These are phyloP conservation scores for Masticophis lateralis DNA, from an alignment of 2,797 vertebrate genomes.

Conservation along the genomic window DNA sequence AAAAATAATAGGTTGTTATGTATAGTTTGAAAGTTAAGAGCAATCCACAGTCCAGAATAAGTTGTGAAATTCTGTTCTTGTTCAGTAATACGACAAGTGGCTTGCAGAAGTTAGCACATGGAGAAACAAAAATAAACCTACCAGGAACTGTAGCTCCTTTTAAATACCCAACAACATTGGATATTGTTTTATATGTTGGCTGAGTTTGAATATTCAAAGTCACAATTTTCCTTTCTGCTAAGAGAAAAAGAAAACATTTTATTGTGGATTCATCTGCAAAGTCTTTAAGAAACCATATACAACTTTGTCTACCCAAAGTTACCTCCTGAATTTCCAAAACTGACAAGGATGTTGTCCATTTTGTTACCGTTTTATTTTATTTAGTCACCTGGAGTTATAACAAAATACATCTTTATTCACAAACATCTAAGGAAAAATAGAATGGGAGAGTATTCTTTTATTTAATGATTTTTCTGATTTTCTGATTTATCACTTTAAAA, in stretches of 20 bases:
- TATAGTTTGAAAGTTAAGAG: neutral
- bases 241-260: constrained; percentile 20
- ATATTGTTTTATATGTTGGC: constrained; percentile 77
- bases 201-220: constrained; percentile 78
- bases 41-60: neutral
- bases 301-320: neutral
- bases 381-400: neutral
- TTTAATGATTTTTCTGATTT: neutral
- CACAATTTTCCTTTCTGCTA: constrained; percentile 75
- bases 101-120: neutral
- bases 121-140: constrained; percentile 58
- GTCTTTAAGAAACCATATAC: neutral
- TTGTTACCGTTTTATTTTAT: neutral
- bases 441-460: neutral
- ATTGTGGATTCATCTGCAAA: neutral
- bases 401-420: neutral
- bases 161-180: constrained; percentile 86
- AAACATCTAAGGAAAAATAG: neutral
- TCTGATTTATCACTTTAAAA: neutral
- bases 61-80: neutral
- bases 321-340: neutral
- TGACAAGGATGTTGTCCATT: neutral
- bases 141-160: constrained; percentile 85
- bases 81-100: neutral
- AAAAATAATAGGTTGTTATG: neutral